Base-by-base conservation (phyloP, 2,888 invertebrate genomes). In the Cryptocheilus praepositus region DNA sequence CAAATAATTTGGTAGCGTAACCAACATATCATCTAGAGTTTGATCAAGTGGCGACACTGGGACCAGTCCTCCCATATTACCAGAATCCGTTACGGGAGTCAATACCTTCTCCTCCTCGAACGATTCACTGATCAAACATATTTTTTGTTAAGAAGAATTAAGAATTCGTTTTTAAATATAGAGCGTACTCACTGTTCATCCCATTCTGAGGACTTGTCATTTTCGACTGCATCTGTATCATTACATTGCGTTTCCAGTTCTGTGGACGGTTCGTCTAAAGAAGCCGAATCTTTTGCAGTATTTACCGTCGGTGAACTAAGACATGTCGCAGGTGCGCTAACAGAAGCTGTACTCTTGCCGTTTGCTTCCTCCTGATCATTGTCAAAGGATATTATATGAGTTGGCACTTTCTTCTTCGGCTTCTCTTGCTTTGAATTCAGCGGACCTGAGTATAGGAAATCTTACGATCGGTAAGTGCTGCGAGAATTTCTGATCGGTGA, bases 321-420 rank as follows among this genome's bases (percentile, higher is more conserved):
- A 76, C 92, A 92, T 16, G 92, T 92, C 0, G 92, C 90, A 3
- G 93, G 92, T 25, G 92, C 92, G 85, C 93, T 93, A 49, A 89
- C 90, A 82, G 91, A 92, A 28, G 76, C 74, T 45, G 77, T 68
- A 7, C 87, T 75, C 54, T 87, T 82, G 64, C 82, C 86, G 43
- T 80, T 77, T 18, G 82, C 80, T n/a, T 84, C 85, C 49, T 82
- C 80, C 43, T 91, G 91, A 64, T 92, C 92, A 64, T 93, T 92
- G 82, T 93, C 93, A 87, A 94, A 94, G 46, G 93, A 93, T 67
- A 94, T 93, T 77, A 93, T 91, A 80, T 93, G 92, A n/a, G 92
- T 90, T 19, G 92, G 91, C 56, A 92, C 91, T 86, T 92, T 92
- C 83, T 90, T 92, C 79, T 90, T 91, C 68, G 89, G 89, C 74